A percentile compares a stretch with the other conserved stretches of the same genome.
These are phyloP conservation scores for Acanthoscelides obtectus DNA, from an alignment of 2,888 invertebrate species.

Conservation along the genomic window DNA sequence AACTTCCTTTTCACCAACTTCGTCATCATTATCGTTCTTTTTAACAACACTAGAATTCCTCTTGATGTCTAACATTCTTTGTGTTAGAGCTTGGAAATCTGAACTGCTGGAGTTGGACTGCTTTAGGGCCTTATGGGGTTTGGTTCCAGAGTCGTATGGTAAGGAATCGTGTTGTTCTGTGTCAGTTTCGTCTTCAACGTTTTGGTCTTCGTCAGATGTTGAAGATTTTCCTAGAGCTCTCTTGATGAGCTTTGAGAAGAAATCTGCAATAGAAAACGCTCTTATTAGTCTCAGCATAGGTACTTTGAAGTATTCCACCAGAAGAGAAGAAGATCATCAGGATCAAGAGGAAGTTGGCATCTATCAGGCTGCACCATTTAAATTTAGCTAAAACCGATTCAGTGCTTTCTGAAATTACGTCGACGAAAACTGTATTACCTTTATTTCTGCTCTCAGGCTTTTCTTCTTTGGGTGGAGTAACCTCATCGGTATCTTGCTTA, in stretches of 20 bases:
- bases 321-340: no score
- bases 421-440: constrained; percentile 21
- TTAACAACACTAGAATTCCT: neutral
- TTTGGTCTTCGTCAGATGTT: constrained; percentile 50
- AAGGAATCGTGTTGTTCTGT: constrained; percentile 68
- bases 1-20: constrained; percentile 6
- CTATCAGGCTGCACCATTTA: no score
- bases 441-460: constrained; percentile 28
- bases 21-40: neutral
- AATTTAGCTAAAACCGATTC: no score
- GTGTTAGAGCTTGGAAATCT: constrained; percentile 23
- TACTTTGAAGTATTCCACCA: no score
- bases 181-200: constrained; percentile 59
- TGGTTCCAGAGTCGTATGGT: constrained; percentile 52
- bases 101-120: constrained; percentile 20
- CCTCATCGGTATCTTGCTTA: constrained; percentile 33
- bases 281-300: neutral
- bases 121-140: constrained; percentile 6
- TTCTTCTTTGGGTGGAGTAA: constrained; percentile 24
- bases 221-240: constrained; percentile 58
- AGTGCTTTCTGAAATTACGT: no score
- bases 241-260: constrained; percentile 57
- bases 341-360: no score
- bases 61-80: constrained; percentile 16
- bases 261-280: constrained; percentile 39